These are phyloP conservation scores for Copidosoma aretas DNA, from an alignment of 2,888 invertebrate genomes.

Conservation along the genomic window DNA sequence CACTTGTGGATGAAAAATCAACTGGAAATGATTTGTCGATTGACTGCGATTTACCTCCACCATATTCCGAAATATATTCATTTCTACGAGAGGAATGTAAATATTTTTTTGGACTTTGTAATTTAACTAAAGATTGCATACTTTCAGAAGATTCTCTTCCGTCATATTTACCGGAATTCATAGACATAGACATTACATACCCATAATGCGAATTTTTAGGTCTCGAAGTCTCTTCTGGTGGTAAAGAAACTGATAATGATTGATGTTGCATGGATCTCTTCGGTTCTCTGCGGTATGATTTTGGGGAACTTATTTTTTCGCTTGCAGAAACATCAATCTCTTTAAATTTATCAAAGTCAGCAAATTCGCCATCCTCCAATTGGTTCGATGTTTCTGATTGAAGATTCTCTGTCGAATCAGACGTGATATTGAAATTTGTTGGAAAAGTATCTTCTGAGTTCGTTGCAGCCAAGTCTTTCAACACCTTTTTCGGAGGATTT, in stretches of 20 bases:
- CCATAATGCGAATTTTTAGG: conserved; percentile 50
- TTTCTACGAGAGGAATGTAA: conserved; percentile 48
- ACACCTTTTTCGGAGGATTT: conserved; percentile 91
- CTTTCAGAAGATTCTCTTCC: conserved; percentile 46
- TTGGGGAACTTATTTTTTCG: conserved; percentile 43
- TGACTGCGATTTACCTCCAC: conserved; percentile 46
- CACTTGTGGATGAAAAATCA: conserved; percentile 53
- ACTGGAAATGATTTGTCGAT: conserved; percentile 57
- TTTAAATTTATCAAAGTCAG: conserved; percentile 54
- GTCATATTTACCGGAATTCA: conserved; percentile 28
- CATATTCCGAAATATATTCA: conserved; percentile 52
- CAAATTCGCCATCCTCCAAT: conserved; percentile 65
- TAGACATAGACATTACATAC: conserved; percentile 34
- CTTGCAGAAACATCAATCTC: conserved; percentile 37
- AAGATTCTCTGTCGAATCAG: conserved; percentile 49
- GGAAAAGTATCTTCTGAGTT: conserved; percentile 56
- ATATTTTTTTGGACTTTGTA: conserved; percentile 61
- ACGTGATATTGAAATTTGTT: conserved; percentile 55
- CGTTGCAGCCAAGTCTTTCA: conserved; percentile 78
- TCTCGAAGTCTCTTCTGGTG: conserved; percentile 68
- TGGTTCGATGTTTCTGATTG: conserved; percentile 38
- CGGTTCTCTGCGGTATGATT: conserved; percentile 42
- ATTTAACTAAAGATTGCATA: conserved; percentile 53
- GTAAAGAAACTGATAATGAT: conserved; percentile 73
- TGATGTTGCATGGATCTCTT: conserved; percentile 64